Conservation (phyloP, 2,888 invertebrate genomes). For the Helobdella robusta region DNA sequence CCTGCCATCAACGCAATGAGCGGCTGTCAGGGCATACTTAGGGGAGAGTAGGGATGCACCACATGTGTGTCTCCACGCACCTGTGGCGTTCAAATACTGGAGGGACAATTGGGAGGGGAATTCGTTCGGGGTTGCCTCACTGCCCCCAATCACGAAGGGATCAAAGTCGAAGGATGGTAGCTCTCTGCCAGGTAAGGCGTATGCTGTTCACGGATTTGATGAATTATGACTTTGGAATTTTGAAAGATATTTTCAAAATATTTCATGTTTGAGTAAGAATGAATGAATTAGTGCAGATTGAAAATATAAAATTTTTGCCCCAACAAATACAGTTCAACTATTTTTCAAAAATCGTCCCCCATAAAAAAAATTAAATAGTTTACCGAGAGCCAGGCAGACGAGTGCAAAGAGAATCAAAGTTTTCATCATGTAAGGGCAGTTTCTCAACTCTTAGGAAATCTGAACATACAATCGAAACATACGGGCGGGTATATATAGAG, state of each 20-base stretch:
- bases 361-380: too few relatives aligned
- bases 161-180: not conserved
- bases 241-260: not conserved
- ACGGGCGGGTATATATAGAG: too few relatives aligned
- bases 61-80: slow-evolving; percentile 10
- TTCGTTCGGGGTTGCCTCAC: slow-evolving; percentile 11
- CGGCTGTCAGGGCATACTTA: slow-evolving; percentile 14
- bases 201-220: not conserved
- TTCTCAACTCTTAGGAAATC: too few relatives aligned
- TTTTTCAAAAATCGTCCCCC: too few relatives aligned
- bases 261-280: too few relatives aligned
- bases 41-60: slow-evolving; percentile 14
- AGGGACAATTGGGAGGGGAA: slow-evolving; percentile 24
- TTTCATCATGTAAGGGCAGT: too few relatives aligned
- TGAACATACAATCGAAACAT: too few relatives aligned
- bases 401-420: too few relatives aligned
- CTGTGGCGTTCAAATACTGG: not conserved
- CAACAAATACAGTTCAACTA: too few relatives aligned
- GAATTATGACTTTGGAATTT: not conserved
- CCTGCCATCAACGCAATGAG: slow-evolving; percentile 24
- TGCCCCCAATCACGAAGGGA: slow-evolving; percentile 15
- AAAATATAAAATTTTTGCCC: too few relatives aligned
- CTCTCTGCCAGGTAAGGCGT: not conserved
- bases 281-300: too few relatives aligned
- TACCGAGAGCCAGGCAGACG: too few relatives aligned